These are phyloP conservation scores for Anarhynchus alexandrinus DNA, from an alignment of 2,113 vertebrate genomes.

Conservation along the genomic window DNA sequence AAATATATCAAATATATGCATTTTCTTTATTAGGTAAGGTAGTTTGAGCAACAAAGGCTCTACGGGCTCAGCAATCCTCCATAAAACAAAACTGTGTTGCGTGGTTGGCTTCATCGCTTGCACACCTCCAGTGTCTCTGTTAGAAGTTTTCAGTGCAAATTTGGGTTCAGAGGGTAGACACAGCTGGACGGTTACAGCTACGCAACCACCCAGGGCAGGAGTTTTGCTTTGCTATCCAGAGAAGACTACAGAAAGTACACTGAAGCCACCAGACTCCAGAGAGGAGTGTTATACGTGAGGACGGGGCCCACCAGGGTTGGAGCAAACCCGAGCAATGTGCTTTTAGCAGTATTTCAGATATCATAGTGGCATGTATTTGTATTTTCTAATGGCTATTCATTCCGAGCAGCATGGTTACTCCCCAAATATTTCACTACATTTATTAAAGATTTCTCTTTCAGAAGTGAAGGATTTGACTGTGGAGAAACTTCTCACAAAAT, in stretches of 20 bases:
- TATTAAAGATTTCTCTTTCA: not conserved
- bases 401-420: not conserved
- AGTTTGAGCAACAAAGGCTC: not conserved
- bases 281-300: too few species aligned
- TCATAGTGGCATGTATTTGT: not conserved
- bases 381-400: not conserved
- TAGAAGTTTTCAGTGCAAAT: not conserved
- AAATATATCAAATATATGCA: not conserved
- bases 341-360: not conserved
- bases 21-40: not conserved
- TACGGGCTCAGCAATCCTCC: not conserved
- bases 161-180: not conserved
- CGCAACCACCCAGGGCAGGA: not conserved
- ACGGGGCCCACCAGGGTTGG: too few species aligned
- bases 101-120: accelerated
- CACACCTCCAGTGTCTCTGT: not conserved
- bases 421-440: not conserved
- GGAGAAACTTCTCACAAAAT: not conserved
- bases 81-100: not conserved
- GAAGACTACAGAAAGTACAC: not conserved
- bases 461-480: not conserved
- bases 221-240: not conserved
- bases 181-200: not conserved
- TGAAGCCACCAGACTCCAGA: not conserved
- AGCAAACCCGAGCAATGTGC: not conserved